A percentile compares a stretch with the other conserved stretches of the same genome.
Conservation (phyloP, 2,888 invertebrate species). For the Dastarcus helophoroides region DNA sequence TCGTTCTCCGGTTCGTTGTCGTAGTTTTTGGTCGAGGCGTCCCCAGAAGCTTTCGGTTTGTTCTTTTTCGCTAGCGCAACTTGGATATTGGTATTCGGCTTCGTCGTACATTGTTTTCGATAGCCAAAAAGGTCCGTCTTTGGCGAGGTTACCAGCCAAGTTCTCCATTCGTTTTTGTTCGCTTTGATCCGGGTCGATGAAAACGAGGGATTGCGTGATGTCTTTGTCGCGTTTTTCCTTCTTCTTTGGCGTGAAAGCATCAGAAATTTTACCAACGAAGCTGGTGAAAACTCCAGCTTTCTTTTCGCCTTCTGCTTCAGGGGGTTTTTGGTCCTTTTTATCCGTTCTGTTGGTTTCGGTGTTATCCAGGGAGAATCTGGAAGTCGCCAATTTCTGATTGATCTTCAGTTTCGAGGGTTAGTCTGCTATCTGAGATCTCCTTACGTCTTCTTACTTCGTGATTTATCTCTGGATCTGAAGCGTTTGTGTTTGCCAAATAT, state of each 20-base stretch:
- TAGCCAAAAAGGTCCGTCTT: constrained; percentile 48
- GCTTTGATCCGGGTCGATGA: constrained; percentile 3
- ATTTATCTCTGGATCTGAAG: too few species aligned
- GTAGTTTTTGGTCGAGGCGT: constrained; percentile 14
- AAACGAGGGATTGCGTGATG: constrained; percentile 22
- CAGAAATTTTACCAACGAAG: constrained; percentile 25
- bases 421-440: too few species aligned
- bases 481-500: too few species aligned
- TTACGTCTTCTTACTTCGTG: too few species aligned
- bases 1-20: constrained; percentile 42
- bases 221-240: constrained; percentile 31
- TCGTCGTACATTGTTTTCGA: constrained; percentile 52
- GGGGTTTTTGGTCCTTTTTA: constrained; percentile 11
- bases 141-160: constrained; percentile 25
- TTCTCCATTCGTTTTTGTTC: constrained; percentile 7
- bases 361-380: too few species aligned
- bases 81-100: constrained; percentile 45
- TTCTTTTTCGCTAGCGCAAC: constrained; percentile 40
- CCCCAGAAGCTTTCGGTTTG: constrained; percentile 22
- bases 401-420: too few species aligned
- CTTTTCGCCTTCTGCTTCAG: constrained; percentile 11
- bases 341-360: constrained; percentile 15
- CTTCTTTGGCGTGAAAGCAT: constrained; percentile 29
- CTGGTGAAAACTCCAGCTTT: constrained; percentile 25
- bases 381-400: too few species aligned